Evolutionary conservation across 92 coral and sea anemone species (phyloP).

Genomic region (Nematostella vectensis): DNA sequence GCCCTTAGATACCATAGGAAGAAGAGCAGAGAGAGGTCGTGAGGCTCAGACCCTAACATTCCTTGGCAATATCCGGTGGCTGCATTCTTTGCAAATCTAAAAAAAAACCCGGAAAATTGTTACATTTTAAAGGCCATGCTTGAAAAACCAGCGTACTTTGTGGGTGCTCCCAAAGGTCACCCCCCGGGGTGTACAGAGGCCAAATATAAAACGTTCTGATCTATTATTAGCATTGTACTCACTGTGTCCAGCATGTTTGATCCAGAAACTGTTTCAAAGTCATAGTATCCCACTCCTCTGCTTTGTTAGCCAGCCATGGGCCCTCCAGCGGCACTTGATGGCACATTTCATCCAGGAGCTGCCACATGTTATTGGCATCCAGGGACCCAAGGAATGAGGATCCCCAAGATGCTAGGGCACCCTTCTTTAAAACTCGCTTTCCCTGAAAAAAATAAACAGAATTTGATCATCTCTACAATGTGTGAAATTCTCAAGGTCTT

Average conservation of each 20-base stretch:
- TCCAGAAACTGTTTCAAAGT: slow-evolving; percentile 64
- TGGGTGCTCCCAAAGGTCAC: too few relatives aligned
- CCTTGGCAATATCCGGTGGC: slow-evolving; percentile 47
- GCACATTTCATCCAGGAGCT: slow-evolving; percentile 55
- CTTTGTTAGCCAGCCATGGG: slow-evolving; percentile 61
- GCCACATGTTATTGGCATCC: slow-evolving; percentile 54
- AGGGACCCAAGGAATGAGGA: slow-evolving; percentile 34
- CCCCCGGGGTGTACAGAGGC: too few relatives aligned
- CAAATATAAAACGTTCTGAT: too few relatives aligned
- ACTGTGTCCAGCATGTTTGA: slow-evolving; percentile 71
- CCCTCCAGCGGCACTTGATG: slow-evolving; percentile 49
- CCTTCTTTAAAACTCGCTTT: slow-evolving; percentile 29
- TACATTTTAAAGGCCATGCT: too few relatives aligned
- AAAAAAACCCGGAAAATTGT: background rate
- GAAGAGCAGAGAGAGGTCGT: slow-evolving; percentile 56
- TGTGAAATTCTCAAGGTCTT: too few relatives aligned
- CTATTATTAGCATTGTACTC: too few relatives aligned
- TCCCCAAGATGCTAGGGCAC: slow-evolving; percentile 43
- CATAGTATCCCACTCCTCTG: slow-evolving; percentile 67
- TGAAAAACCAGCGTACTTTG: too few relatives aligned
- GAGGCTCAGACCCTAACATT: slow-evolving; percentile 59
- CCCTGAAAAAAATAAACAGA: too few relatives aligned
- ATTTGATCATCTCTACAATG: too few relatives aligned
- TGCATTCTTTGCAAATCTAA: slow-evolving; percentile 27
- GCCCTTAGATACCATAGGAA: slow-evolving; percentile 72